Conservation (phyloP, 1,140 invertebrate species). For the Potamilus streckersoni region DNA sequence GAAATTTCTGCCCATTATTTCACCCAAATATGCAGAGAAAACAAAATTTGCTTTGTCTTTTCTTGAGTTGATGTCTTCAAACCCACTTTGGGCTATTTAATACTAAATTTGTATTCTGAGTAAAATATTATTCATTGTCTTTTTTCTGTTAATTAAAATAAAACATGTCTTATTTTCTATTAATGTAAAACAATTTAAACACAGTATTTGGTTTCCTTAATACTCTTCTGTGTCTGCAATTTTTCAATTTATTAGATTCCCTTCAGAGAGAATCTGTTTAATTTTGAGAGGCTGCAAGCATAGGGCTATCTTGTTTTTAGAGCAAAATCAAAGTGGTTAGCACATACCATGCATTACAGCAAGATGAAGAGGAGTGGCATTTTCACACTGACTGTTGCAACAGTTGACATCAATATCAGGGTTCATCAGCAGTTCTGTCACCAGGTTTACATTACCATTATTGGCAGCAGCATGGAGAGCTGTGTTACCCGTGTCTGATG, state of each 20-base stretch:
- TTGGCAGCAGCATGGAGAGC: constrained; percentile 65
- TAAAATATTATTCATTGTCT: no score
- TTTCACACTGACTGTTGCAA: constrained; percentile 62
- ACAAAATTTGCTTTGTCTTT: no score
- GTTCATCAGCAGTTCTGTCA: constrained; percentile 50
- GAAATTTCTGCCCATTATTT: no score
- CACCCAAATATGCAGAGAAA: no score
- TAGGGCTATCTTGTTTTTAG: neutral
- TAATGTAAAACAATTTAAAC: neutral
- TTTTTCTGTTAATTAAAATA: neutral
- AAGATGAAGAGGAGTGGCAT: constrained; percentile 64
- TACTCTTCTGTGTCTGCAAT: neutral
- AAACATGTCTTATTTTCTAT: neutral
- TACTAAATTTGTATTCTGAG: no score
- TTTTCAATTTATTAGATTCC: neutral
- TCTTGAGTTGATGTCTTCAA: no score
- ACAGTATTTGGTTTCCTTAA: neutral
- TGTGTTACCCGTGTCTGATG: constrained; percentile 65
- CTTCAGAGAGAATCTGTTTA: neutral
- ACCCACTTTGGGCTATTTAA: no score
- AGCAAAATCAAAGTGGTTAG: neutral
- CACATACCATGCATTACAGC: constrained; percentile 65
- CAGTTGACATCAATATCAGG: constrained; percentile 54
- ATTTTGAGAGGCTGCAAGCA: neutral
- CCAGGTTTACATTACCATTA: constrained; percentile 54